Base-by-base conservation (phyloP, 1,140 invertebrate species). In the Drosophila equinoxialis region DNA sequence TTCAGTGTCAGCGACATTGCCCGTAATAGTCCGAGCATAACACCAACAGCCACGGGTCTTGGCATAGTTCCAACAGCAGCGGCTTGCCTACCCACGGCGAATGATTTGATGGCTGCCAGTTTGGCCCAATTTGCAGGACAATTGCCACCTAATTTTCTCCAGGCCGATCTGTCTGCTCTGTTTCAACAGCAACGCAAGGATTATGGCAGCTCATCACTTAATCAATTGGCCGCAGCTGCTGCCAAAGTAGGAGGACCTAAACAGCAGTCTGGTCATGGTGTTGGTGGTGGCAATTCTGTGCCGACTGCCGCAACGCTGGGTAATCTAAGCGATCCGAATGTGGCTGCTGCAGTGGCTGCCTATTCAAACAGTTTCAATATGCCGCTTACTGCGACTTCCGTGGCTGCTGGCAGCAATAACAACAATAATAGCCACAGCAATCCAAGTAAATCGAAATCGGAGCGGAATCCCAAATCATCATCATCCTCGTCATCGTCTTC, bases 41-140 rank as follows among this genome's bases (percentile, higher is more conserved):
- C 84, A 35, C 90, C 83, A 11, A 92, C 71, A 33, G 41, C 73
- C 11, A 20, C 81, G 0, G 67, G 58, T 2, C 30, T 79, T 13
- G 71, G 62, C 4, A 41, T 81, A 23, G 74, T 87, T 30, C 77
- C 82, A 2, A 74, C 79, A 26, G 77, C 89, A 4, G 77, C 83
- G 3, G 70, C 83, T 0, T 87, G 77, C 4, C 65, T 84, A 39
- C 83, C 91, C 10, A 78, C 87, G 2, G 86, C 87, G 5, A 92
- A 92, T 63, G 91, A 92, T 81, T 63, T 92, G 23, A 90, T 92
- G 81, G 87, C 91, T 1, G 91, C 91, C 23, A 91, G 87, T n/a
- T 70, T 92, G 67, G 91, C 91, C 0, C 89, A 91, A 35, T 42
- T 92, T 17, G 81, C 91, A 5, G 91, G 90, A 7, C 89, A 91